Conservation (phyloP, 2,797 vertebrate genomes). For the Loriculus beryllinus region DNA sequence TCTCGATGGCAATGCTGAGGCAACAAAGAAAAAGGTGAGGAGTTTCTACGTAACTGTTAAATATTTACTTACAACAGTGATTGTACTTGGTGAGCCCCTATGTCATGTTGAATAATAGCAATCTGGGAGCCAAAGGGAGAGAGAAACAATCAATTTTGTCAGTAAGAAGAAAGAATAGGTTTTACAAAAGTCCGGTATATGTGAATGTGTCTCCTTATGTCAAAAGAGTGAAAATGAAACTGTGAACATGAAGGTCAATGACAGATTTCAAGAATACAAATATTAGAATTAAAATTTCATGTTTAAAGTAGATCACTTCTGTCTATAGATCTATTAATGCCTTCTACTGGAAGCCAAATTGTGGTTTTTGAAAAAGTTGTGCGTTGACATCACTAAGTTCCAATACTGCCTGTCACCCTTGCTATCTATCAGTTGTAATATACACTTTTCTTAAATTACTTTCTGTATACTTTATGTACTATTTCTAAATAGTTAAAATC, state of each 20-base stretch:
- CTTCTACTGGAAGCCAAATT: neutral
- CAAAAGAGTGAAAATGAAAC: neutral
- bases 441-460: neutral
- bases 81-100: neutral
- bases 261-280: neutral
- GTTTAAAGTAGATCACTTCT: neutral
- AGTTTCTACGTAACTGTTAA: neutral
- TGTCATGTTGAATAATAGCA: neutral
- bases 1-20: neutral
- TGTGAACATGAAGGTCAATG: neutral
- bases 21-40: neutral
- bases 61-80: neutral
- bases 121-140: neutral
- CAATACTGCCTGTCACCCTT: neutral
- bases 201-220: neutral
- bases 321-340: neutral
- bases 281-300: neutral
- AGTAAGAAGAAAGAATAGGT: neutral
- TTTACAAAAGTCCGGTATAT: neutral
- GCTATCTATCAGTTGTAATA: neutral
- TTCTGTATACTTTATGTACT: neutral
- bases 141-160: neutral
- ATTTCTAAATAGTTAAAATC: neutral
- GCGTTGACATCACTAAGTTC: neutral
- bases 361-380: neutral